phyloP scores from a whole-genome alignment of 2,888 invertebrate species.

The Pogonocherus hispidulus region DNA sequence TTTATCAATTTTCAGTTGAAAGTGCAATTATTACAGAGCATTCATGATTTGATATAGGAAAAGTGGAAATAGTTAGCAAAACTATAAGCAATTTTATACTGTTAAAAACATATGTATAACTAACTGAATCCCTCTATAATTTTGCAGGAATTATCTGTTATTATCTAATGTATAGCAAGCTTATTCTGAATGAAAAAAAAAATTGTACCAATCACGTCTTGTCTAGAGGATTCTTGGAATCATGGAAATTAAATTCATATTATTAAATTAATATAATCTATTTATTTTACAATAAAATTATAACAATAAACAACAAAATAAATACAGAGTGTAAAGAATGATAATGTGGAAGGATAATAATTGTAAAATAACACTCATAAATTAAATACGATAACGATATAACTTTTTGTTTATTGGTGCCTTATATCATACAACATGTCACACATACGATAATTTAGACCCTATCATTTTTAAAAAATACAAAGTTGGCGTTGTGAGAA shows the following conservation, averaged over 20 bases:
- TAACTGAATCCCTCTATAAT: too few relatives aligned
- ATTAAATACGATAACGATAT: constrained; percentile 70
- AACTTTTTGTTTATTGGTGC: constrained; percentile 74
- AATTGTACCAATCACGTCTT: too few relatives aligned
- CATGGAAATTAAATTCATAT: constrained; percentile 6
- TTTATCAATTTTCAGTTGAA: too few relatives aligned
- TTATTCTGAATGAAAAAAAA: too few relatives aligned
- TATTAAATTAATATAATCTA: constrained; percentile 56
- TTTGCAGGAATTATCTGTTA: too few relatives aligned
- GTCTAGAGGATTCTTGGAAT: background rate
- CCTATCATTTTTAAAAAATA: constrained; percentile 49
- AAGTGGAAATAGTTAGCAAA: too few relatives aligned
- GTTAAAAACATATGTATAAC: too few relatives aligned
- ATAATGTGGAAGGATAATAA: constrained; percentile 40
- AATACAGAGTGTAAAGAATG: constrained; percentile 55
- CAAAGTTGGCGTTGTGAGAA: constrained; percentile 54
- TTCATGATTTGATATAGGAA: too few relatives aligned
- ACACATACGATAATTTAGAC: constrained; percentile 65
- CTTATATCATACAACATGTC: constrained; percentile 70
- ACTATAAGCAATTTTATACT: too few relatives aligned
- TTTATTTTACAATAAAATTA: constrained; percentile 64
- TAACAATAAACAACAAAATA: constrained; percentile 65
- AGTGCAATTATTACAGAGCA: too few relatives aligned
- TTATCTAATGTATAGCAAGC: too few relatives aligned
- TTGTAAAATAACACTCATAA: constrained; percentile 40